These are phyloP conservation scores for Sinocyclocheilus maitianheensis DNA, from an alignment of 2,113 vertebrate species.

Conservation along the genomic window DNA sequence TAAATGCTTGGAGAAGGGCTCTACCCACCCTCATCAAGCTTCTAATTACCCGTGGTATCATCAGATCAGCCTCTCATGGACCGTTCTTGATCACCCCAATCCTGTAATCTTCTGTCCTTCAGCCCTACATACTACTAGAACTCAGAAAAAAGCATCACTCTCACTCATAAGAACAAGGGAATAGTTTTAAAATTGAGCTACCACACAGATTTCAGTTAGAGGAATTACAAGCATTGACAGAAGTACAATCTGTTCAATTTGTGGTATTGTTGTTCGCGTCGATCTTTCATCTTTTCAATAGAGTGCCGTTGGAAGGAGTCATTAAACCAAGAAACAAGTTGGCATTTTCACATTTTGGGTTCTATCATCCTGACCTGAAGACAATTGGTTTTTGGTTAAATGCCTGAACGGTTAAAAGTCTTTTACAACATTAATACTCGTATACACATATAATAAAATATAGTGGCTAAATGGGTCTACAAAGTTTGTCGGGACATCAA, in stretches of 20 bases:
- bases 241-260: too few species aligned
- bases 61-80: constrained; percentile 48
- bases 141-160: background rate
- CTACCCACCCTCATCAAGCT: constrained; percentile 59
- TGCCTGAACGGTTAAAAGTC: background rate
- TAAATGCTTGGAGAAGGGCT: constrained; percentile 66
- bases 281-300: too few species aligned
- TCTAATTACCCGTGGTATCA: constrained; percentile 69
- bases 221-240: background rate
- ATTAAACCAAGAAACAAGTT: background rate
- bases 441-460: too few species aligned
- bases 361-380: background rate
- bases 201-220: background rate
- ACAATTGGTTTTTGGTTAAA: background rate
- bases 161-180: constrained; percentile 4
- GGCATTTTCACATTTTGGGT: background rate
- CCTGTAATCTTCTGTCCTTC: constrained; percentile 34
- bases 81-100: background rate
- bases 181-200: constrained; percentile 6
- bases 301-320: background rate
- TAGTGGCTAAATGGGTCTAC: too few species aligned
- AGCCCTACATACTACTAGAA: background rate
- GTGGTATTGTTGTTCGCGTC: too few species aligned
- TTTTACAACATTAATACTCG: too few species aligned
- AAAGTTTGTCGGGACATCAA: too few species aligned